Base-by-base conservation (phyloP, 92 coral and sea anemone genomes). In the Blastomussa wellsi region DNA sequence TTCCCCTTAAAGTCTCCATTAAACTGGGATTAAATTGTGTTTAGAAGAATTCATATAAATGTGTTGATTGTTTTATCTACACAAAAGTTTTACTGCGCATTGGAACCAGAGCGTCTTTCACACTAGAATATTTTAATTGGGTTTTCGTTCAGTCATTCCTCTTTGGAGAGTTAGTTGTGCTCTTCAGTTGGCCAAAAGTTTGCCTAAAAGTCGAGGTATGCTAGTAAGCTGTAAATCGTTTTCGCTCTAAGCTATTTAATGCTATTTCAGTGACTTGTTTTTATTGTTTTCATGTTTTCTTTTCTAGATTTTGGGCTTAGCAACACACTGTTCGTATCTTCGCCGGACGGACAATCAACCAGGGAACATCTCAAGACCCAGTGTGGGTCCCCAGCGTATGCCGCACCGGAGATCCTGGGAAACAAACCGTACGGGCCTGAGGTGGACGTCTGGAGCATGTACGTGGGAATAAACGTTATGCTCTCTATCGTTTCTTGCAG, bases 371-470 rank as follows among this genome's bases (percentile, higher is more conserved):
- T 97, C 74, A 89, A 90, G 89, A 96, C 99, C 26, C 99, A 96
- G 68, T 96, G 99, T 65, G 99, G 99, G 20, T 96, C 99, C 75
- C 99, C 99, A 19, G 99, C 99, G 35, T 96, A 96, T 51, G 99
- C 99, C 36, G 99, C 99, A 38, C 99, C 99, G 41, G 99, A 96
- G 91, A 95, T 96, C 83, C 78, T 96, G 82, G 98, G 98, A 85
- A 98, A 95, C 77, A 94, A 95, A 78, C 90, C 91, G 38, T 96
- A 96, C 74, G 98, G 99, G 70, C 94, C 98, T 79, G 93, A 96
- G 86, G 95, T 95, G 80, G 99, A 96, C 88, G 95, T 94, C 4
- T 96, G 99, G 99, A 96, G 99, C 89, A 94, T 96, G 99, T 96
- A 89, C 86, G 99, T 94, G 29, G 16, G 1, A 67, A 19, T n/a